Base-by-base conservation (phyloP, 2,888 invertebrate species). In the Panopea generosa region DNA sequence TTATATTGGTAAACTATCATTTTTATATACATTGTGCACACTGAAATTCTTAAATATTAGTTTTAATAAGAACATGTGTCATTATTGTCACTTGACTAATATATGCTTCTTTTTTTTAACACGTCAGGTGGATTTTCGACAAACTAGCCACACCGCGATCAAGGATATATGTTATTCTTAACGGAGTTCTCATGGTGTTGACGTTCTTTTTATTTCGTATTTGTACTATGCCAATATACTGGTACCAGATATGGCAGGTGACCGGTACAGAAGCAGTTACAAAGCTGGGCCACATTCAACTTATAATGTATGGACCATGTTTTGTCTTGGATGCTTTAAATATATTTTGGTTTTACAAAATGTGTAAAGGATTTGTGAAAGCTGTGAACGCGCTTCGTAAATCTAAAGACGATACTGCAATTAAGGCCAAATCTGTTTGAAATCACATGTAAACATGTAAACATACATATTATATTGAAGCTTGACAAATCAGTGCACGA, bases 121-220 rank as follows among this genome's bases (percentile, higher is more conserved):
- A 29, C 83, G 81, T 49, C 85, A 92, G 92, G 72, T 92, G 91
- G 91, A 90, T 90, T 69, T 84, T 91, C 40, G 89, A 90, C 60
- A 85, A 77, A 33, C 65, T 90, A 9, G 86, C 86, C 9, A 87
- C 87, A 71, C 81, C 83, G 14, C 88, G 90, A 69, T 80, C 83
- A 22, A 89, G 87, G 29, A 61, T 68, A 24, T 29, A 84, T 14
- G 91, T 90, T 61, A 74, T 91, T 16, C 50, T 85, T 6, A 92
- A 92, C 77, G 91, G 92, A n/a, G 55, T 91, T n/a, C 73, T 87
- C 11, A 92, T 92, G 91, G 84, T 91, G 0, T 57, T 88, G 18
- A 85, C 90, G 2, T 92, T 92, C 82, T 91, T 92, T 60, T n/a
- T 90, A 0, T 89, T 87, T 20, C 86, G 92, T 24, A 88, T 92